Evolutionary conservation across 1,140 invertebrate species (phyloP).

Genomic region (Lepidurus packardi): DNA sequence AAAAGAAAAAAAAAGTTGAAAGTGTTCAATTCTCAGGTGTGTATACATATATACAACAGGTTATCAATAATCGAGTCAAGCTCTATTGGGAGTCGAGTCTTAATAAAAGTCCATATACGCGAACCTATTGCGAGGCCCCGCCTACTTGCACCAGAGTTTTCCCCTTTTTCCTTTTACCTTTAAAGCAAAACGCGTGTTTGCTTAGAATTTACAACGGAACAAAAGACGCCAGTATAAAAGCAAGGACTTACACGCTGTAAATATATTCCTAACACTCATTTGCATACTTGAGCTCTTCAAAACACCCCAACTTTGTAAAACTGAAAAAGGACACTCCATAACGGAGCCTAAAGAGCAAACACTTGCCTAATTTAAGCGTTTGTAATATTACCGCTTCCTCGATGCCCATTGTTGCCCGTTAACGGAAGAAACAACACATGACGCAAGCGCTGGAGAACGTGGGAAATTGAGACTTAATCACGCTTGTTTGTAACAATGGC

Average conservation of each 20-base stretch:
- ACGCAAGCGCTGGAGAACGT: too few species aligned
- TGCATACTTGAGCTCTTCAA: background rate
- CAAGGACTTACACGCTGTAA: background rate
- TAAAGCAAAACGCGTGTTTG: background rate
- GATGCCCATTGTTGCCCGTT: too few species aligned
- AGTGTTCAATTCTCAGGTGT: slow-evolving; percentile 17
- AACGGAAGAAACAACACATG: too few species aligned
- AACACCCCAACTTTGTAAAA: background rate
- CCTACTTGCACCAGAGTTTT: too few species aligned
- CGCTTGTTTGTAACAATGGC: too few species aligned
- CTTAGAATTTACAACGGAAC: background rate
- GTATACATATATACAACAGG: background rate
- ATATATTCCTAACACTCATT: background rate
- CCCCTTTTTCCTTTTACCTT: background rate
- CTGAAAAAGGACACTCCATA: too few species aligned
- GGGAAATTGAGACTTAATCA: too few species aligned
- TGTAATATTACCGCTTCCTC: too few species aligned
- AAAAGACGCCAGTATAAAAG: background rate
- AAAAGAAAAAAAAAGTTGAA: background rate
- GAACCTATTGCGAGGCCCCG: background rate
- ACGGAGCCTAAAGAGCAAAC: too few species aligned
- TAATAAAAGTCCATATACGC: slow-evolving; percentile 12
- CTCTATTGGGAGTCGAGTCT: background rate
- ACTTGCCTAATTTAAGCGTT: too few species aligned
- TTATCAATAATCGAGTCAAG: slow-evolving; percentile 19